Evolutionary conservation across 2,888 invertebrate species (phyloP), one percentile per base, ranked within the genome.

Genomic region (Drosophila eohydei): DNA sequence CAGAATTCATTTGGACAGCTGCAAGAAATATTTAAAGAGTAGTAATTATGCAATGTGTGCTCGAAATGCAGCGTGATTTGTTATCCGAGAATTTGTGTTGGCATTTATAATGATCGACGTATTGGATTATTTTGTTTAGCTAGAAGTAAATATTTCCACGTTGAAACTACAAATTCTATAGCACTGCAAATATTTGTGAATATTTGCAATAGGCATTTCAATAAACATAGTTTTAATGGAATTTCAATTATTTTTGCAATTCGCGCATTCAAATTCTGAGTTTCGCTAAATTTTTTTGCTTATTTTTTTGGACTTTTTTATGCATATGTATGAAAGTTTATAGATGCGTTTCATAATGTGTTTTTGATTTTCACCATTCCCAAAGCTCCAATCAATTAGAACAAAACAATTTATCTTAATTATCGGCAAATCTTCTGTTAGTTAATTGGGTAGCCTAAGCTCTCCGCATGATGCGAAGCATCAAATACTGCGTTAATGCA

Each of bases 331-430:
- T 8, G 9, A 28, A 28, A 28, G 38, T 8, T 57, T 6, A 21
- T 38, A 8, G n/a, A 40, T 30, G 28, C 12, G 12, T 38, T 40
- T 40, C 11, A 16, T 11, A 60, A 61, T 36, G 43, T 21, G 30
- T 32, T 43, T 55, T 48, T 50, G 41, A 55, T 16, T 56, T 34
- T 43, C 14, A 56, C 11, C 8, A 63, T 50, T 57, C 56, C 55
- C 80, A 54, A 4, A 55, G 60, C 71, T n/a, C 12, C 64, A 60
- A 80, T 72, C 60, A 80, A 79, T 67, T 74, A 71, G 21, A 16
- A 12, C 50, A 43, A 48, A 32, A 50, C 55, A 73, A 87, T 83
- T 83, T 74, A 87, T 87, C 83, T 67, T 73, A 80, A 87, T 83
- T 83, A 83, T 56, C 34, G 36, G 16, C 32, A 50, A 71, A 74